Evolutionary conservation across 1,140 invertebrate genomes (phyloP).

Genomic region (Lepidurus apus): DNA sequence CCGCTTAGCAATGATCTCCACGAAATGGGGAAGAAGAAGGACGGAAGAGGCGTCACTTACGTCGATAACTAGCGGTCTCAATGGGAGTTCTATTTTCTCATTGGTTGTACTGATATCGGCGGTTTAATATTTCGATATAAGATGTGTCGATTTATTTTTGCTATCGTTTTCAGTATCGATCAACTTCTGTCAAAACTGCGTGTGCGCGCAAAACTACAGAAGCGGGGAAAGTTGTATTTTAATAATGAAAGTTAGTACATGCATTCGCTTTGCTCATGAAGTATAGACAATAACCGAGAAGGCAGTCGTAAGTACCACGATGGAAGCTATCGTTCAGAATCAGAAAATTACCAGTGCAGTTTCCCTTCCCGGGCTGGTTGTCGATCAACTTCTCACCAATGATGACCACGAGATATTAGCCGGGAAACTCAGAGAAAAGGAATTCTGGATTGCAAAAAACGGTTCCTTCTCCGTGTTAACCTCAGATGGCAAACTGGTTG

Average conservation of each 20-base stretch:
- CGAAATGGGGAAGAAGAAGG: neutral
- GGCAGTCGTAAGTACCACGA: neutral
- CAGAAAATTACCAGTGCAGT: constrained; percentile 3
- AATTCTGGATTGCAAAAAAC: neutral
- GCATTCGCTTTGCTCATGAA: neutral
- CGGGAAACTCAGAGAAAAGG: neutral
- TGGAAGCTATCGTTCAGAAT: constrained; percentile 4
- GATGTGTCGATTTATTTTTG: neutral
- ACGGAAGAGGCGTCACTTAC: constrained; percentile 11
- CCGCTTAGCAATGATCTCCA: neutral
- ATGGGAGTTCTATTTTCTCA: neutral
- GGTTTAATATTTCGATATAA: neutral
- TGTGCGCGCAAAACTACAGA: neutral
- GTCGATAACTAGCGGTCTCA: neutral
- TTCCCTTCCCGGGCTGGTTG: neutral
- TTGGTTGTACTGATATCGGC: neutral
- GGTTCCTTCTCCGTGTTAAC: neutral
- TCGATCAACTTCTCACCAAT: neutral
- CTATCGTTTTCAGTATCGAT: neutral
- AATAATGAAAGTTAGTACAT: neutral
- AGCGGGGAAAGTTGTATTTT: neutral
- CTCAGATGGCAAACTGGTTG: neutral
- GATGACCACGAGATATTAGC: constrained; percentile 17
- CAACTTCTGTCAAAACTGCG: neutral
- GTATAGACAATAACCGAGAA: neutral